Percentiles rank a stretch among this genome's conserved stretches.
phyloP scores from a whole-genome alignment of 2,797 vertebrate species.

The Mycteria americana region DNA sequence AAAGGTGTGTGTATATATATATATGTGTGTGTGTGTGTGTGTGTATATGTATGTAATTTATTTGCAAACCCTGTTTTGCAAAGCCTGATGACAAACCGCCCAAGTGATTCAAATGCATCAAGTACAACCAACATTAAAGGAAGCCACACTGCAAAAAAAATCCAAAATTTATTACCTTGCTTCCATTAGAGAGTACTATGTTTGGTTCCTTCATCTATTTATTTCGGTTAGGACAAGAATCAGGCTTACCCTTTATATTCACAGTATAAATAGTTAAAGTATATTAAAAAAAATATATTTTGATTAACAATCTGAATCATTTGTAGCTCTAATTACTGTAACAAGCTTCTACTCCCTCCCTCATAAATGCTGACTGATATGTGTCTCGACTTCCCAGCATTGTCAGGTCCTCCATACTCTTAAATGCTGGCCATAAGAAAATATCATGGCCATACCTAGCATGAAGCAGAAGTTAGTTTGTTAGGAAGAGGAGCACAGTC shows the following conservation, averaged over 20 bases:
- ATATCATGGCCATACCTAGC: background rate
- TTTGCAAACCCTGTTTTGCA: background rate
- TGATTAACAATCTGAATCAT: background rate
- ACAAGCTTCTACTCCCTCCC: background rate
- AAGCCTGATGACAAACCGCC: background rate
- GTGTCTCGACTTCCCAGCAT: background rate
- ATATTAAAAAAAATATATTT: background rate
- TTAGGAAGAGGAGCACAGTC: background rate
- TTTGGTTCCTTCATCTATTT: background rate
- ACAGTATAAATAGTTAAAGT: background rate
- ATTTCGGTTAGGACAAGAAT: background rate
- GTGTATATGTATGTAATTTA: fast-evolving
- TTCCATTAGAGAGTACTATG: background rate
- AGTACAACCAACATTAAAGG: background rate
- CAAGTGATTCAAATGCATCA: background rate
- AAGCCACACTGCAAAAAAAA: background rate
- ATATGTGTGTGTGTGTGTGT: background rate
- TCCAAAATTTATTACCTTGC: background rate
- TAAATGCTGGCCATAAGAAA: background rate
- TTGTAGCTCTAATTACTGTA: background rate
- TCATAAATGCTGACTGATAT: background rate
- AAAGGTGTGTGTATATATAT: fast-evolving
- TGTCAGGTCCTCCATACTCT: background rate
- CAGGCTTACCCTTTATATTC: background rate
- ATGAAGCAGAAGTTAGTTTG: background rate